Conservation (phyloP, 2,797 vertebrate genomes). For the Clarias platycephalus region DNA sequence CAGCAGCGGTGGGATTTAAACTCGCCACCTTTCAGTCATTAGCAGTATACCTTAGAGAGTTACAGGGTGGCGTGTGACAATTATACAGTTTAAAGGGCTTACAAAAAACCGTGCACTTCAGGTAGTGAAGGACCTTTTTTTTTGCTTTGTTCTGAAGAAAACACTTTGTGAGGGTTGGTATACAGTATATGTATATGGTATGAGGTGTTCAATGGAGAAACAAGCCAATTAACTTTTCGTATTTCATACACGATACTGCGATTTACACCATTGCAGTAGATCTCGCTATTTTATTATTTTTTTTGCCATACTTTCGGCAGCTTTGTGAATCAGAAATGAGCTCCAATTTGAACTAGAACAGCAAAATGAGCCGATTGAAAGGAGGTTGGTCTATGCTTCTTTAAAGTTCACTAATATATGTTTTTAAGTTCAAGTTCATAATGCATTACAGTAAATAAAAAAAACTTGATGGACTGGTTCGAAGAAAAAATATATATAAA, state of each 20-base stretch:
- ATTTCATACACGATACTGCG: neutral
- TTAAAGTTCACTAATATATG: neutral
- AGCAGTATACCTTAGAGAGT: neutral
- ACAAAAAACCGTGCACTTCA: neutral
- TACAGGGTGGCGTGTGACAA: neutral
- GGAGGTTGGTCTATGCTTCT: neutral
- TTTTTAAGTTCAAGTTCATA: neutral
- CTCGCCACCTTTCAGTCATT: neutral
- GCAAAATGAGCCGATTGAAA: neutral
- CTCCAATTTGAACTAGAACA: neutral
- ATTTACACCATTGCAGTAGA: neutral
- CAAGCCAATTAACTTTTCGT: neutral
- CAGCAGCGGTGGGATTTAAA: slow-evolving; percentile 14
- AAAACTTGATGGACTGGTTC: too few relatives aligned
- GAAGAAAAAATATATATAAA: neutral
- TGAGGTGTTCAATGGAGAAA: neutral
- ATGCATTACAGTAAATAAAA: neutral
- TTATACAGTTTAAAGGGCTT: neutral
- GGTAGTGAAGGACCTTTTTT: too few relatives aligned
- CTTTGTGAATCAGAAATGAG: neutral
- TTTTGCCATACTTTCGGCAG: neutral
- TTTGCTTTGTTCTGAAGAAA: neutral
- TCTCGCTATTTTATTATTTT: neutral
- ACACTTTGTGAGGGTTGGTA: neutral
- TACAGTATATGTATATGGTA: neutral